A percentile compares a stretch with the other conserved stretches of the same genome.
Conservation (phyloP, 2,797 vertebrate species). For the Phataginus tetradactyla region DNA sequence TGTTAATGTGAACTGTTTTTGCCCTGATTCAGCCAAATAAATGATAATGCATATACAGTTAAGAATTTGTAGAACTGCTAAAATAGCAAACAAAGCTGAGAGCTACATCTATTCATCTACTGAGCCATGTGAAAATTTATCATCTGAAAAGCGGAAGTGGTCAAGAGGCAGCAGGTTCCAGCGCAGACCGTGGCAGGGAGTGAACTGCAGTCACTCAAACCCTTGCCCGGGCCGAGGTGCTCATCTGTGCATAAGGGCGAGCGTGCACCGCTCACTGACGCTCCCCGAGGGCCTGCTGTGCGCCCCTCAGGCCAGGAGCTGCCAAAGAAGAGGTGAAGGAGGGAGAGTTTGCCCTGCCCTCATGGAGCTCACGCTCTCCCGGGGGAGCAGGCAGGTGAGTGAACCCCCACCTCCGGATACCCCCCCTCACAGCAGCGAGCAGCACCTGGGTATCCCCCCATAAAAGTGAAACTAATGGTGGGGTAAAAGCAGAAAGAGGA, state of each 20-base stretch:
- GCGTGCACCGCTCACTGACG: fast-evolving
- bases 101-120: not conserved
- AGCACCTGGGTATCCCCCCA: not conserved
- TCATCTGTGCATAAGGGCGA: no score
- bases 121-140: not conserved
- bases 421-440: no score
- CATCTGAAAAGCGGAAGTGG: not conserved
- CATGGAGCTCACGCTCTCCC: fast-evolving
- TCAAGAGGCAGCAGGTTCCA: not conserved
- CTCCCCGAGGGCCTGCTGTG: not conserved
- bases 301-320: fast-evolving
- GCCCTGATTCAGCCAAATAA: not conserved
- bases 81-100: not conserved
- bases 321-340: not conserved
- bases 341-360: no score
- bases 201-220: not conserved
- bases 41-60: not conserved
- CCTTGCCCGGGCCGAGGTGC: not conserved
- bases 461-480: not conserved
- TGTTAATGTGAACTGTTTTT: not conserved
- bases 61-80: not conserved
- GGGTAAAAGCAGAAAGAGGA: not conserved
- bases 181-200: not conserved
- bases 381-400: not conserved
- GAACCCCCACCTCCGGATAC: not conserved